Evolutionary conservation across 2,888 invertebrate species (phyloP).

Genomic region (Clusia tigrina): DNA sequence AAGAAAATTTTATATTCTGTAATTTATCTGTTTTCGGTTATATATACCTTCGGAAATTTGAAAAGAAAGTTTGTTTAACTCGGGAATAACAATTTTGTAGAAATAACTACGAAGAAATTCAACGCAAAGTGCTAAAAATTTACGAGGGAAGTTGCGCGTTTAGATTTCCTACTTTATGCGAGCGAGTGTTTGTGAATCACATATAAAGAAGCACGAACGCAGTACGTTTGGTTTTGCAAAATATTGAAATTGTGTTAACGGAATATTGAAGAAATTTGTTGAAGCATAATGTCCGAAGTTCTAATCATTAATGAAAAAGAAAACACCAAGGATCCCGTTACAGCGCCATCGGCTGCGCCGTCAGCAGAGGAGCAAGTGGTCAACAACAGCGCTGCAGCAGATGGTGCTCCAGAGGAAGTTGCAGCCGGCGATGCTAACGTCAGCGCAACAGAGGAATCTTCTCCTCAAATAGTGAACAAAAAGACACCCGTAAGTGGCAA

Average conservation of each 20-base stretch:
- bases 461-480: constrained; percentile 46
- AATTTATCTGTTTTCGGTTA: constrained; percentile 37
- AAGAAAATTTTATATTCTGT: constrained; percentile 32
- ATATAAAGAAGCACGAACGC: constrained; percentile 29
- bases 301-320: constrained; percentile 42
- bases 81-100: too few species aligned
- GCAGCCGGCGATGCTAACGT: background rate
- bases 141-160: constrained; percentile 48
- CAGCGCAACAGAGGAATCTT: constrained; percentile 1
- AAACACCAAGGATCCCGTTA: constrained; percentile 4
- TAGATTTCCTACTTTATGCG: constrained; percentile 39
- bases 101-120: too few species aligned
- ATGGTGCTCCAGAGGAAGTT: background rate
- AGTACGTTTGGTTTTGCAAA: constrained; percentile 25
- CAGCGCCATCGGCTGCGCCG: constrained; percentile 26
- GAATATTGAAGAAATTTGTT: constrained; percentile 31
- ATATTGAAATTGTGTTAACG: constrained; percentile 31
- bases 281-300: constrained; percentile 49
- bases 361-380: constrained; percentile 30
- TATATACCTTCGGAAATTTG: constrained; percentile 25
- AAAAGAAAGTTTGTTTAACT: too few species aligned
- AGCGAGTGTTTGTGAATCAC: constrained; percentile 47
- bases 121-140: constrained; percentile 30
- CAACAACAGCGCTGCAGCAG: constrained; percentile 6
- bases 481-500: constrained; percentile 58